Percentiles rank a stretch among this genome's conserved stretches.
Conservation (phyloP, 2,888 invertebrate genomes). For the Polymixis lichenea region DNA sequence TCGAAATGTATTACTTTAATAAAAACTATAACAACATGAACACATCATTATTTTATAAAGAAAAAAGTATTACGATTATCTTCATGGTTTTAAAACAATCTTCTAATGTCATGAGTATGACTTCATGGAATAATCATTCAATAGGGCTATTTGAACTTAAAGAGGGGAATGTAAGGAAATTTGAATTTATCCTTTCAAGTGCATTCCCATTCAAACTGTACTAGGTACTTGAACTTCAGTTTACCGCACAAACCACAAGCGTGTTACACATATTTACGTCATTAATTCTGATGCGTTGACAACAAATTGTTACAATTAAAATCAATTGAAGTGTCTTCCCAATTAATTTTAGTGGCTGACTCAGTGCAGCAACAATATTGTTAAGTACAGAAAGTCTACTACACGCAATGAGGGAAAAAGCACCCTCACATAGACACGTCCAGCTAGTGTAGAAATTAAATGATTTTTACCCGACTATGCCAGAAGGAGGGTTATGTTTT, state of each 20-base stretch:
- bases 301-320: constrained; percentile 54
- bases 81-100: too few species aligned
- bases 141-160: neutral
- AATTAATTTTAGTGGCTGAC: constrained; percentile 47
- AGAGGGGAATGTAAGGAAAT: neutral
- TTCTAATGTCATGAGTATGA: too few species aligned
- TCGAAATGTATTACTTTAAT: too few species aligned
- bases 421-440: neutral
- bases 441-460: neutral
- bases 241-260: neutral
- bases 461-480: too few species aligned
- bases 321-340: constrained; percentile 47
- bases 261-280: constrained; percentile 24
- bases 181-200: neutral
- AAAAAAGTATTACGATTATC: too few species aligned
- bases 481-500: too few species aligned
- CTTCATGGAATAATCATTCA: neutral
- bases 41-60: too few species aligned
- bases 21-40: too few species aligned
- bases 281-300: constrained; percentile 27
- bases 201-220: neutral
- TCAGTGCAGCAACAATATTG: constrained; percentile 24
- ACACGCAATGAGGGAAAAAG: neutral
- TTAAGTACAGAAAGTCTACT: neutral
- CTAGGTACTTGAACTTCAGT: neutral